A percentile compares a stretch with the other conserved stretches of the same genome.
phyloP scores from a whole-genome alignment of 1,140 invertebrate species.

The Asobara japonica region DNA sequence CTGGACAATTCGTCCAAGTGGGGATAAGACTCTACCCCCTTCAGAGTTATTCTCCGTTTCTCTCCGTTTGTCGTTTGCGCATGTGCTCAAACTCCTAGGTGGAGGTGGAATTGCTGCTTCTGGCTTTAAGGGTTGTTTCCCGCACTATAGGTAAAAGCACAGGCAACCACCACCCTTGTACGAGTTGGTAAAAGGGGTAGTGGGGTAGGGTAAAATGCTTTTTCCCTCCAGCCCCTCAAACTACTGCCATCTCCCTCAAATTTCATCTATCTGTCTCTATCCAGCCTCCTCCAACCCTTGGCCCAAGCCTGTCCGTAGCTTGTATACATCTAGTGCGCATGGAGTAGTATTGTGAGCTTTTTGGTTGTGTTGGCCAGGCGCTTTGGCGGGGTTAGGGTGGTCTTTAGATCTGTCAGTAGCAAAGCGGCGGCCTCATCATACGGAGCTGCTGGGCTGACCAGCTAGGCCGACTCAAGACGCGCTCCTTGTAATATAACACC shows the following conservation, averaged over 20 bases:
- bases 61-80: slow-evolving; percentile 62
- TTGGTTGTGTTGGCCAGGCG: slow-evolving; percentile 27
- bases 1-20: slow-evolving; percentile 33
- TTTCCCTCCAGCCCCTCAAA: neutral
- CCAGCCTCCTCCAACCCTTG: no score
- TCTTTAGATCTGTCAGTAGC: slow-evolving; percentile 66
- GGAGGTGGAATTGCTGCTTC: slow-evolving; percentile 58
- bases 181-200: neutral
- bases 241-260: slow-evolving; percentile 32
- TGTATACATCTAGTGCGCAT: no score
- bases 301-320: no score
- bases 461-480: slow-evolving; percentile 65
- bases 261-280: neutral
- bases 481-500: slow-evolving; percentile 60
- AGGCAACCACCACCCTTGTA: slow-evolving; percentile 27
- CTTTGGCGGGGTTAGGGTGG: slow-evolving; percentile 64
- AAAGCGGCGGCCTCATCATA: slow-evolving; percentile 67
- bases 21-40: slow-evolving; percentile 66
- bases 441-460: slow-evolving; percentile 66
- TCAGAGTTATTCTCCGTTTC: slow-evolving; percentile 19
- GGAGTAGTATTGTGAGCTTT: neutral
- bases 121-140: slow-evolving; percentile 12
- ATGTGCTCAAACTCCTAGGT: slow-evolving; percentile 43
- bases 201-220: neutral
- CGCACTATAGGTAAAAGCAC: slow-evolving; percentile 28